phyloP scores from a whole-genome alignment of 2,113 vertebrate genomes.

The Lophotis ruficrista region DNA sequence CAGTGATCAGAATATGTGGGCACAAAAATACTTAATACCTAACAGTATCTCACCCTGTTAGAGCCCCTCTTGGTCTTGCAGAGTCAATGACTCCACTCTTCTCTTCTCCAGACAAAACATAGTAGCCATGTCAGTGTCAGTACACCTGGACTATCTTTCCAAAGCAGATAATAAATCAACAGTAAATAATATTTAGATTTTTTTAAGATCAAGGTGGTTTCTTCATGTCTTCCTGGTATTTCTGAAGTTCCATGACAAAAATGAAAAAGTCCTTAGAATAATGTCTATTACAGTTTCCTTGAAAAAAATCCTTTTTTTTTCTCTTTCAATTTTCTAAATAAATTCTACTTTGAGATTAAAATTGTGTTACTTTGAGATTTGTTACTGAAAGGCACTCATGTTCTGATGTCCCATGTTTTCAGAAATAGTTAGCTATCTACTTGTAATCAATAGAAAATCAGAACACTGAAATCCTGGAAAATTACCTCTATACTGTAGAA shows the following conservation, averaged over 20 bases:
- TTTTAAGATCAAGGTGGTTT: neutral
- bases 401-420: neutral
- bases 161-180: neutral
- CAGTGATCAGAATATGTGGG: neutral
- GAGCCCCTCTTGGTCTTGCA: neutral
- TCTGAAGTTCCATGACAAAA: neutral
- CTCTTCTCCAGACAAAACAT: neutral
- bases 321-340: neutral
- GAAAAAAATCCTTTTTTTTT: neutral
- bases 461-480: neutral
- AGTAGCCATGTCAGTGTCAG: neutral
- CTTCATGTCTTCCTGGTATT: neutral
- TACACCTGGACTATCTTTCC: neutral
- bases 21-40: neutral
- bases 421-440: neutral
- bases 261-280: neutral
- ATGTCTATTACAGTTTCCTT: neutral
- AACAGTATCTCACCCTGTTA: neutral
- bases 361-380: neutral
- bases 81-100: neutral
- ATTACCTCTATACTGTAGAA: neutral
- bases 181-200: neutral
- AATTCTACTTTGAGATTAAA: neutral
- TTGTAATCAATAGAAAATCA: neutral
- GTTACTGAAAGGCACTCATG: neutral